phyloP scores from a whole-genome alignment of 1,140 invertebrate genomes.

The Hylaeus anthracinus region DNA sequence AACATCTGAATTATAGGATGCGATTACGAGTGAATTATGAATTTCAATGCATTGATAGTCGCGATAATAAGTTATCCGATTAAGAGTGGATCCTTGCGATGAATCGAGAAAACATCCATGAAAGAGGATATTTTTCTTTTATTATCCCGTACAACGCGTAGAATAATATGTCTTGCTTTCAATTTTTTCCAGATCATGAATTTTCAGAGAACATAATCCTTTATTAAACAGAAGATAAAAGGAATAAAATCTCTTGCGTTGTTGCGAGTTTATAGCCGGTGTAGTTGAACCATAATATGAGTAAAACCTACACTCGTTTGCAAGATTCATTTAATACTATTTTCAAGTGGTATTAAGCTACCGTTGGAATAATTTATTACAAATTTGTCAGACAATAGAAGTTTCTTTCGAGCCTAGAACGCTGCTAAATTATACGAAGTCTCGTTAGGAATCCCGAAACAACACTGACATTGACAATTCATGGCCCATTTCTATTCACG shows the following conservation, averaged over 20 bases:
- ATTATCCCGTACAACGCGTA: not conserved
- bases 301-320: too few species aligned
- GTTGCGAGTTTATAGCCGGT: too few species aligned
- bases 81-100: slow-evolving; percentile 14
- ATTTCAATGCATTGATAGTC: slow-evolving; percentile 4
- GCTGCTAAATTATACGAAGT: not conserved
- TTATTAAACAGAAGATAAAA: not conserved
- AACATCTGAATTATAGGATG: not conserved
- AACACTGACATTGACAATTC: not conserved
- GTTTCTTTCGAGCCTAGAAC: not conserved
- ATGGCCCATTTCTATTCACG: not conserved
- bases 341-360: too few species aligned
- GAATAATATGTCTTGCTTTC: not conserved
- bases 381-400: not conserved
- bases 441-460: not conserved
- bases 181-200: not conserved
- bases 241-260: too few species aligned
- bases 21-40: slow-evolving; percentile 28
- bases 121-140: not conserved
- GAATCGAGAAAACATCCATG: not conserved
- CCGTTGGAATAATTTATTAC: too few species aligned
- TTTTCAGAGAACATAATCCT: not conserved
- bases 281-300: too few species aligned
- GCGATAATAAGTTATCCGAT: slow-evolving; percentile 27
- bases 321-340: too few species aligned